Conservation (phyloP, 2,888 invertebrate species). For the Euzetes globulus region DNA sequence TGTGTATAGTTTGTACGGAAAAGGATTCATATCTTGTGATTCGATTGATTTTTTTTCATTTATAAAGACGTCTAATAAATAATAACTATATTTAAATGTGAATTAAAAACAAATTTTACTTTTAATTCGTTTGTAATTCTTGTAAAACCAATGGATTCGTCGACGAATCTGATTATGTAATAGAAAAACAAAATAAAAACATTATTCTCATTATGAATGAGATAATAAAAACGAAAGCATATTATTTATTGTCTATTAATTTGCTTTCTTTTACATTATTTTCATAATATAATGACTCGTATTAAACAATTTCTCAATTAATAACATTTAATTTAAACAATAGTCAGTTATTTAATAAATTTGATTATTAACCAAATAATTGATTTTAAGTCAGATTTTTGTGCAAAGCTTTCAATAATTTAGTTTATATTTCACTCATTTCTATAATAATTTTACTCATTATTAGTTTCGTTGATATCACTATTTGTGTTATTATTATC, state of each 20-base stretch:
- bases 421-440: neutral
- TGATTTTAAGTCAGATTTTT: constrained; percentile 6
- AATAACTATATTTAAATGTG: neutral
- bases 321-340: too few species aligned
- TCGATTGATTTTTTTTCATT: neutral
- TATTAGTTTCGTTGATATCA: neutral
- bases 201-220: neutral
- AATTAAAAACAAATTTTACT: neutral
- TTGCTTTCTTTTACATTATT: neutral
- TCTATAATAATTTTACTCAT: neutral
- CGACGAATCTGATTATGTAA: neutral
- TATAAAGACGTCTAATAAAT: neutral
- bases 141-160: neutral
- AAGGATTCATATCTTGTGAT: constrained; percentile 1
- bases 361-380: neutral
- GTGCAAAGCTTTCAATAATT: constrained; percentile 4
- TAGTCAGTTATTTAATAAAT: neutral
- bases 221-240: neutral
- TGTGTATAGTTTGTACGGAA: constrained; percentile 19
- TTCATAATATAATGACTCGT: too few species aligned
- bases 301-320: too few species aligned
- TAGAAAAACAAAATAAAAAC: neutral
- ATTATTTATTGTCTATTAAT: neutral
- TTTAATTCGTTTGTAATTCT: neutral
- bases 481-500: neutral